Evolutionary conservation across 2,797 vertebrate species (phyloP).

Genomic region (Pitangus sulphuratus): DNA sequence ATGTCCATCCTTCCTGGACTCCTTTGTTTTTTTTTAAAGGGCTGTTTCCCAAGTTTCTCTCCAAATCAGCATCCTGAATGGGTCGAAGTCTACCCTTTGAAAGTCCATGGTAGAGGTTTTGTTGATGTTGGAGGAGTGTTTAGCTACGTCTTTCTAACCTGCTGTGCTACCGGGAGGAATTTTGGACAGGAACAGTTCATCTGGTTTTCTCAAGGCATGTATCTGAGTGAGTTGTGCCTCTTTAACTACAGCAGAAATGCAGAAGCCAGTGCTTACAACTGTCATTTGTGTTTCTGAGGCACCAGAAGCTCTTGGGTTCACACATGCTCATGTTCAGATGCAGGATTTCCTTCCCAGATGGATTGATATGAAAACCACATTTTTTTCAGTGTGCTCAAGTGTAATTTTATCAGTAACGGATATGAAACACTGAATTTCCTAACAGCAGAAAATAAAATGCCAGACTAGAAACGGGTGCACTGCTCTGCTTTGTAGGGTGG

Average conservation of each 20-base stretch:
- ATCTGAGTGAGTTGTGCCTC: neutral
- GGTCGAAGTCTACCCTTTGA: too few relatives aligned
- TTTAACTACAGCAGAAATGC: neutral
- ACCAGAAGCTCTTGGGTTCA: neutral
- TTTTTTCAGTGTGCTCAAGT: neutral
- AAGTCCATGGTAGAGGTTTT: too few relatives aligned
- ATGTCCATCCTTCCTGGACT: too few relatives aligned
- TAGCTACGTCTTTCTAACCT: neutral
- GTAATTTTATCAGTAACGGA: neutral
- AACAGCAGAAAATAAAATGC: neutral
- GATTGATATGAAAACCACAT: neutral
- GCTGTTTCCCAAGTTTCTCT: too few relatives aligned
- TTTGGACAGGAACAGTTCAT: neutral
- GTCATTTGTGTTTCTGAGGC: neutral
- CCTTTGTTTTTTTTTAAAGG: too few relatives aligned
- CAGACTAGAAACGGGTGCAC: neutral
- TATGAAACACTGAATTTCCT: neutral
- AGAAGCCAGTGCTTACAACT: neutral
- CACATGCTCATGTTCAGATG: neutral
- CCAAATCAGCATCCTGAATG: too few relatives aligned
- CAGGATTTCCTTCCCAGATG: neutral
- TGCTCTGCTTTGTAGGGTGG: rapidly evolving
- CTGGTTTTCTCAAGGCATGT: neutral
- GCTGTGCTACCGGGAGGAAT: neutral
- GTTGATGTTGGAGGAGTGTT: neutral